A percentile compares a stretch with the other conserved stretches of the same genome.
phyloP scores from a whole-genome alignment of 2,113 vertebrate genomes.

The Calcarius ornatus region DNA sequence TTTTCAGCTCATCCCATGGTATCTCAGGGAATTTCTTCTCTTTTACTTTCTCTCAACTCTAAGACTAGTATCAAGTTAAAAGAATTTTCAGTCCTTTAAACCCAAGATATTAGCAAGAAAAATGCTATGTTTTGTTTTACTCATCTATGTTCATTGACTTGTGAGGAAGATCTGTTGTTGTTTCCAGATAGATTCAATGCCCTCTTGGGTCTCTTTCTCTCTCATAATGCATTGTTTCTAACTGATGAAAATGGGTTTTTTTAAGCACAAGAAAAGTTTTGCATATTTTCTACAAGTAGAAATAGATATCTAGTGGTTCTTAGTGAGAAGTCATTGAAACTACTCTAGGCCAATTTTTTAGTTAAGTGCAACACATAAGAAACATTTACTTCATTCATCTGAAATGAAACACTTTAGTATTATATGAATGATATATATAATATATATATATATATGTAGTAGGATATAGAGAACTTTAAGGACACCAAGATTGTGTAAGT shows the following conservation, averaged over 20 bases:
- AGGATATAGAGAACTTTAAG: background rate
- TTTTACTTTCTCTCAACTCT: background rate
- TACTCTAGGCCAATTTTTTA: background rate
- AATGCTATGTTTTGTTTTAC: background rate
- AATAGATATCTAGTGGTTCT: background rate
- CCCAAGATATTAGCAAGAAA: background rate
- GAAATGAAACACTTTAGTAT: background rate
- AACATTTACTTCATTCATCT: background rate
- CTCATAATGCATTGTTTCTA: background rate
- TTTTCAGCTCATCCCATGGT: background rate
- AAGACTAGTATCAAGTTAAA: background rate
- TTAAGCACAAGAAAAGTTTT: background rate
- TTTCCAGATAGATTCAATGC: background rate
- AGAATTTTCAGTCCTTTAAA: background rate
- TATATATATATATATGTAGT: no score
- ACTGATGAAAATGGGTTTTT: accelerated
- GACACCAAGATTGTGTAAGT: background rate
- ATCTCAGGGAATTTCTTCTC: background rate
- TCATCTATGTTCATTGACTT: background rate
- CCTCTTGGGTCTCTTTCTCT: background rate
- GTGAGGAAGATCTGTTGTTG: background rate
- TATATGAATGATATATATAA: no score
- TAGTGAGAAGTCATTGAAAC: background rate
- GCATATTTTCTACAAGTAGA: background rate
- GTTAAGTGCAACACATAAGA: background rate